Conservation (phyloP, 2,797 vertebrate species). For the Coranthus polyacanthus region DNA sequence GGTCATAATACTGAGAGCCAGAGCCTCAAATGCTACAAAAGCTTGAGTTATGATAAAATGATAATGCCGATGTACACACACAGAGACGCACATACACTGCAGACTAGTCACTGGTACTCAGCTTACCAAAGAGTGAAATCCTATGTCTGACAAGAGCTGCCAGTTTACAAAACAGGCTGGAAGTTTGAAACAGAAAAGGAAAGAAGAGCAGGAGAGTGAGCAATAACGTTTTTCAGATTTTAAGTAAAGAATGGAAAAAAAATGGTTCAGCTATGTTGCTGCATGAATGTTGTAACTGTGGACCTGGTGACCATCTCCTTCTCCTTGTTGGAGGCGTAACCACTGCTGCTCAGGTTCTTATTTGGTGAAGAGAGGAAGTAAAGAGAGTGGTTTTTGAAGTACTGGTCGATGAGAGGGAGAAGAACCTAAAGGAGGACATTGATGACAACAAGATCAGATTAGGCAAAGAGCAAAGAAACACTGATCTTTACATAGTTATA, state of each 20-base stretch:
- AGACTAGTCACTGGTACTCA: constrained; percentile 41
- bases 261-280: constrained; percentile 5
- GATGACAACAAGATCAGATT: neutral
- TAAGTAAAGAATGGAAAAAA: constrained; percentile 4
- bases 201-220: constrained; percentile 48
- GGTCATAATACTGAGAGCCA: neutral
- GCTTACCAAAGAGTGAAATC: constrained; percentile 99
- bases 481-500: too few relatives aligned
- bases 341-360: constrained; percentile 96
- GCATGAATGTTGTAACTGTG: neutral
- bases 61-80: neutral
- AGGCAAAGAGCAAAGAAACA: neutral
- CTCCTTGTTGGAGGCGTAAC: constrained; percentile 98
- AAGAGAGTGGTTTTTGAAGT: constrained; percentile 98
- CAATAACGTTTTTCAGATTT: neutral
- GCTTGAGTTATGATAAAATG: neutral
- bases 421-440: constrained; percentile 87
- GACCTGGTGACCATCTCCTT: constrained; percentile 99
- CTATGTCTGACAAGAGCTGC: constrained; percentile 99
- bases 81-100: constrained; percentile 21
- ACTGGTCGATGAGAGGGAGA: constrained; percentile 97
- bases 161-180: constrained; percentile 99
- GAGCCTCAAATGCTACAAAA: neutral
- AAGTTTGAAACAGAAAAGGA: constrained; percentile 56
- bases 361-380: constrained; percentile 97